A percentile compares a stretch with the other conserved stretches of the same genome.
These are phyloP conservation scores for Amiota communis DNA, from an alignment of 2,888 invertebrate genomes.

Conservation along the genomic window DNA sequence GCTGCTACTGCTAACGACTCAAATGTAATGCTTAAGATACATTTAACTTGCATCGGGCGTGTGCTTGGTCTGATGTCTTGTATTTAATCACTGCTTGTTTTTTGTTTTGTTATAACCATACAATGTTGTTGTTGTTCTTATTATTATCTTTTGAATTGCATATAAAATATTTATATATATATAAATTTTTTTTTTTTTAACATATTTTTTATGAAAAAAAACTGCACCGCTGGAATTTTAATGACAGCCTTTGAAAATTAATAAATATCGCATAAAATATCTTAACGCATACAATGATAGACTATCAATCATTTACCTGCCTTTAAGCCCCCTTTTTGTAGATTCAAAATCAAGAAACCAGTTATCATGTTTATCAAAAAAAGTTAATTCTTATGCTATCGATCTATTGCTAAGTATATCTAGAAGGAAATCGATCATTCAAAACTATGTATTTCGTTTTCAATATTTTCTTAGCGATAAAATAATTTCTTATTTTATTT, in stretches of 20 bases:
- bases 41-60: constrained; percentile 6
- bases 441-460: constrained; percentile 38
- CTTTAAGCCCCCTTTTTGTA: too few species aligned
- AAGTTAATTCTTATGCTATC: too few species aligned
- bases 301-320: too few species aligned
- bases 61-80: constrained; percentile 5
- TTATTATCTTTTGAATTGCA: background rate
- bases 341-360: too few species aligned
- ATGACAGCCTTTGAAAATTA: constrained; percentile 67
- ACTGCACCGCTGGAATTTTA: constrained; percentile 65
- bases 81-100: constrained; percentile 15
- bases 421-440: background rate
- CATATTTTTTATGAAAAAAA: constrained; percentile 66
- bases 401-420: too few species aligned
- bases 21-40: background rate
- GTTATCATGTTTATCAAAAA: too few species aligned
- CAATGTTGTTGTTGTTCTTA: background rate
- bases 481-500: background rate
- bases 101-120: constrained; percentile 2
- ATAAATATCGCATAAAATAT: constrained; percentile 51
- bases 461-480: background rate
- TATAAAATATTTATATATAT: background rate
- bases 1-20: constrained; percentile 25
- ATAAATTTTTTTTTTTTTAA: constrained; percentile 46
- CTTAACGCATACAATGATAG: too few species aligned